A percentile compares a stretch with the other conserved stretches of the same genome.
These are phyloP conservation scores for Lymantria monacha DNA, from an alignment of 2,888 invertebrate genomes.

Conservation along the genomic window DNA sequence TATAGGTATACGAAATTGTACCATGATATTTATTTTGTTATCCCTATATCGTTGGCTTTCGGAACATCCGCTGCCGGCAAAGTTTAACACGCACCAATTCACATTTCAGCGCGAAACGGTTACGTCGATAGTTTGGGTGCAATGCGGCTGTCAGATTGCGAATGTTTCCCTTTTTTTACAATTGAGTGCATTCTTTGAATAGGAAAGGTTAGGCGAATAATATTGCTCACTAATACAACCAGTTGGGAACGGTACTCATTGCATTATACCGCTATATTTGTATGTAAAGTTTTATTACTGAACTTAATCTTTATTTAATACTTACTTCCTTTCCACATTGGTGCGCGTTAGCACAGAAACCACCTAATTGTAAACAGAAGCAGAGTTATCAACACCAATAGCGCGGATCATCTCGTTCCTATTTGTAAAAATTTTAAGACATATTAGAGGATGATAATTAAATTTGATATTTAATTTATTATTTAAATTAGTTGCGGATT, in stretches of 20 bases:
- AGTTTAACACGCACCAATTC: conserved; percentile 32
- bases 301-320: too few species aligned
- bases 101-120: conserved; percentile 32
- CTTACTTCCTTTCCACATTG: too few species aligned
- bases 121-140: conserved; percentile 41
- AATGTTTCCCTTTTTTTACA: conserved; percentile 17
- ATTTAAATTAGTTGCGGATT: too few species aligned
- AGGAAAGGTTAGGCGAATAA: not conserved
- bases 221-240: not conserved
- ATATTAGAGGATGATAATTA: too few species aligned
- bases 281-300: not conserved
- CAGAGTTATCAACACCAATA: too few species aligned
- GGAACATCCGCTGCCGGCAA: conserved; percentile 11
- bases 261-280: not conserved
- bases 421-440: too few species aligned
- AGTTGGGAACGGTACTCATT: not conserved
- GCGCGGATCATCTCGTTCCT: too few species aligned
- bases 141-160: conserved; percentile 39
- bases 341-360: too few species aligned
- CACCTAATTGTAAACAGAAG: too few species aligned
- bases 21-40: too few species aligned
- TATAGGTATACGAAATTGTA: too few species aligned
- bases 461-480: too few species aligned
- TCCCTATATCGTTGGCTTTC: not conserved
- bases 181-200: conserved; percentile 18